Conservation (phyloP, 2,888 invertebrate genomes). For the Acleris holmiana region DNA sequence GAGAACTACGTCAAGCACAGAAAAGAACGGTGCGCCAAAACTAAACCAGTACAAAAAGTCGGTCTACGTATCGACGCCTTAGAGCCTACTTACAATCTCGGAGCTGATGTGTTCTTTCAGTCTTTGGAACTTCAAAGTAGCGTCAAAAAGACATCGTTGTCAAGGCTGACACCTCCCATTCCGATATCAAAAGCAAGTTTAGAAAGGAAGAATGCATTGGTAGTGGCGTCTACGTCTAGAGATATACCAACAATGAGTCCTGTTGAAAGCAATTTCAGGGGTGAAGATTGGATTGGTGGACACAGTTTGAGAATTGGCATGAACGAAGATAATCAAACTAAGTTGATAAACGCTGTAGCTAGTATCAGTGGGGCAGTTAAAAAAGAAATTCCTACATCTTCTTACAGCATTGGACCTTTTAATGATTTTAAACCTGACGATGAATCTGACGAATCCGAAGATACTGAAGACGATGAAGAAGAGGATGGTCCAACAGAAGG, state of each 20-base stretch:
- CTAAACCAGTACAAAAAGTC: constrained; percentile 56
- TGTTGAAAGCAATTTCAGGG: constrained; percentile 74
- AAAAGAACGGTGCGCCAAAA: constrained; percentile 87
- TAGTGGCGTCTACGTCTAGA: constrained; percentile 65
- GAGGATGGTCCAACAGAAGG: constrained; percentile 83
- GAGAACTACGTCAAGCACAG: constrained; percentile 94
- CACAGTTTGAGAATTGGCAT: constrained; percentile 82
- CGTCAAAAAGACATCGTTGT: constrained; percentile 83
- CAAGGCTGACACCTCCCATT: constrained; percentile 77
- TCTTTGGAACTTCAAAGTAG: constrained; percentile 92
- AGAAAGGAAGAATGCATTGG: constrained; percentile 60
- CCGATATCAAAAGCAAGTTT: constrained; percentile 62
- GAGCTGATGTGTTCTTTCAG: constrained; percentile 94
- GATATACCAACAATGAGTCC: constrained; percentile 70
- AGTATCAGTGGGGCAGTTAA: constrained; percentile 84
- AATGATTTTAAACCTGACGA: constrained; percentile 73
- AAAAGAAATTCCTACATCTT: constrained; percentile 75
- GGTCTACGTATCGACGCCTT: constrained; percentile 69
- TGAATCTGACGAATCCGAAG: constrained; percentile 84
- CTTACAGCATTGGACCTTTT: constrained; percentile 68
- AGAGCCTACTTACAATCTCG: constrained; percentile 84
- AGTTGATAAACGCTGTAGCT: constrained; percentile 87
- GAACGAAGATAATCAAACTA: constrained; percentile 84
- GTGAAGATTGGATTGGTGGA: constrained; percentile 86
- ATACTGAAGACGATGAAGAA: constrained; percentile 85